Evolutionary conservation across 2,113 vertebrate genomes (phyloP).

Genomic region (Tachysurus vachellii): DNA sequence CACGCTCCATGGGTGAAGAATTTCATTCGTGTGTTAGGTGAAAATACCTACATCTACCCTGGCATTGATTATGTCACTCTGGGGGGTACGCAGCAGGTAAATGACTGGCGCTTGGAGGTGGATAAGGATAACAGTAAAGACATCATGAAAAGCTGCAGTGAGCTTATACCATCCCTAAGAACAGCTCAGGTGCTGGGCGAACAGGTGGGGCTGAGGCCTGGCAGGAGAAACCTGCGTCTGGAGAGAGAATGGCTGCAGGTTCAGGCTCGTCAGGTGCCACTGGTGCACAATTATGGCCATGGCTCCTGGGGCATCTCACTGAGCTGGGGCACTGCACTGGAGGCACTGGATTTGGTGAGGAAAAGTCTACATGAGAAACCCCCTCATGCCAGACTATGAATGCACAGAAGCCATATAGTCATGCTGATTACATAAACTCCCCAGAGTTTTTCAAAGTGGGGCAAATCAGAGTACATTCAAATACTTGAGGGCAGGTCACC

Average conservation of each 20-base stretch:
- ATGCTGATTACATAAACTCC: neutral
- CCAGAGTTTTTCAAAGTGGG: too few species aligned
- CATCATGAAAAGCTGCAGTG: conserved; percentile 80
- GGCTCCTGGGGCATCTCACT: conserved; percentile 80
- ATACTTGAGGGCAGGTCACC: too few species aligned
- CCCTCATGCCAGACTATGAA: conserved; percentile 65
- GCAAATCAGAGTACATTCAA: too few species aligned
- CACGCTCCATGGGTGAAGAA: conserved; percentile 89
- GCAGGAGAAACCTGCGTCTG: conserved; percentile 73
- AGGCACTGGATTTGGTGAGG: conserved; percentile 75
- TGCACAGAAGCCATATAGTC: neutral
- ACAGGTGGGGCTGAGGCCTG: conserved; percentile 85
- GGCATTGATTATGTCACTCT: conserved; percentile 75
- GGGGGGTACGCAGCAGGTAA: conserved; percentile 83
- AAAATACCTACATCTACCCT: conserved; percentile 85
- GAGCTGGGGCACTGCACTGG: conserved; percentile 84
- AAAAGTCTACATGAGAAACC: conserved; percentile 66
- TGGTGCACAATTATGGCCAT: conserved; percentile 94
- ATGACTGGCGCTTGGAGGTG: conserved; percentile 74
- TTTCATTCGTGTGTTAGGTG: conserved; percentile 82
- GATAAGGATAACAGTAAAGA: conserved; percentile 67
- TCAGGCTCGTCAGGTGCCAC: conserved; percentile 60
- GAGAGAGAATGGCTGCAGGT: conserved; percentile 74
- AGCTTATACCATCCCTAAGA: conserved; percentile 81
- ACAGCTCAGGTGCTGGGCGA: conserved; percentile 63